These are phyloP conservation scores for Mystacornis crossleyi DNA, from an alignment of 2,113 vertebrate species.

Conservation along the genomic window DNA sequence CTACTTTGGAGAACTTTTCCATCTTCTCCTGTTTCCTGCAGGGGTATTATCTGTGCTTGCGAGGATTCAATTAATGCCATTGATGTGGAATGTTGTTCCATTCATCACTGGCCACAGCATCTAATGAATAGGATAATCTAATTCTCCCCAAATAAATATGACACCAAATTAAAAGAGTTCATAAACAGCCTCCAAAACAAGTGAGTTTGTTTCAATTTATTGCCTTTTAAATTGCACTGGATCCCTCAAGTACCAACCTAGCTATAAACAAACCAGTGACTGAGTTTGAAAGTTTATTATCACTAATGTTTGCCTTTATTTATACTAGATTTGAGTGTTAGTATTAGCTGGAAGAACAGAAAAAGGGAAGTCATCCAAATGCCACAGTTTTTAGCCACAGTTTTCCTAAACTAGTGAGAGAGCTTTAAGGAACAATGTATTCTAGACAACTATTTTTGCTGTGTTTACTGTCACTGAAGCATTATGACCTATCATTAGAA, in stretches of 20 bases:
- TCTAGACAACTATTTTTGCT: not conserved
- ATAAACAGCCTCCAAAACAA: slow-evolving; percentile 54
- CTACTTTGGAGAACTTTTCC: slow-evolving; percentile 50
- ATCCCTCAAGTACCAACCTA: slow-evolving; percentile 36
- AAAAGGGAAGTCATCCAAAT: slow-evolving; percentile 55
- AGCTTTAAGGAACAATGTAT: not conserved
- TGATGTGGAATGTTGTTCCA: slow-evolving; percentile 50
- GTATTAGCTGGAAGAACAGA: slow-evolving; percentile 24
- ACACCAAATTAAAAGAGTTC: slow-evolving; percentile 69
- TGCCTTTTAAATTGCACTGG: slow-evolving; percentile 43
- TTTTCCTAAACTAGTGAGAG: slow-evolving; percentile 1
- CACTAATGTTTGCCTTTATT: slow-evolving; percentile 37
- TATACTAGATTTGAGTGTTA: slow-evolving; percentile 41
- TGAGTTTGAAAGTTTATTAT: slow-evolving; percentile 28
- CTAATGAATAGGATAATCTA: slow-evolving; percentile 66
- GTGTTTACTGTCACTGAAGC: slow-evolving; percentile 19
- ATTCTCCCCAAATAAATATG: slow-evolving; percentile 60
- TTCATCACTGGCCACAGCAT: slow-evolving; percentile 53
- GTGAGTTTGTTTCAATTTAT: slow-evolving; percentile 51
- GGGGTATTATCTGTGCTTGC: slow-evolving; percentile 50
- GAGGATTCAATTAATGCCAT: slow-evolving; percentile 64
- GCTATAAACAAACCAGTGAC: slow-evolving; percentile 23
- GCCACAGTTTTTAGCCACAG: not conserved
- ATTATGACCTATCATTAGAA: not conserved
- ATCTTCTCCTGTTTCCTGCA: slow-evolving; percentile 57